These are phyloP conservation scores for Papilio protenor DNA, from an alignment of 2,888 invertebrate species.

Conservation along the genomic window DNA sequence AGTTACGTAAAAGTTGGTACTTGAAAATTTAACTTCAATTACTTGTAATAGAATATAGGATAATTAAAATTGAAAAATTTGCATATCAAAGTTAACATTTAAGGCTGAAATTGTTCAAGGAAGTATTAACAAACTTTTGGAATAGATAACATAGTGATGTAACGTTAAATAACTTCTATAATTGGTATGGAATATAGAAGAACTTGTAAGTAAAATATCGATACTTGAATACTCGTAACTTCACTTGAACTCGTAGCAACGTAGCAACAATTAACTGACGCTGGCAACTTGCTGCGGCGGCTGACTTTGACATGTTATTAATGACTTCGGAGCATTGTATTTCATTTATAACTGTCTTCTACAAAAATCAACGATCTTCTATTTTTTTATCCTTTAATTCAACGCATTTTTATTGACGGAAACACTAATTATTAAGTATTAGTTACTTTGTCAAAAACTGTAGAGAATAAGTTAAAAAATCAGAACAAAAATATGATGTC, in stretches of 20 bases:
- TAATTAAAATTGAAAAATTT: background rate
- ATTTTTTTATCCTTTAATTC: background rate
- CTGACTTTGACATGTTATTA: conserved; percentile 22
- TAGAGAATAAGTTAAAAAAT: no score
- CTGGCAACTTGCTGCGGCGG: background rate
- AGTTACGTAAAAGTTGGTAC: background rate
- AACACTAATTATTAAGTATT: background rate
- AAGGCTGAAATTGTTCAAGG: background rate
- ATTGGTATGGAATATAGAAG: background rate
- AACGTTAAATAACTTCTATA: background rate
- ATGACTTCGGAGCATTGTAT: conserved; percentile 7
- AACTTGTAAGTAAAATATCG: background rate
- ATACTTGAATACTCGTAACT: background rate
- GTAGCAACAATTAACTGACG: conserved; percentile 18
- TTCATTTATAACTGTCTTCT: conserved; percentile 23
- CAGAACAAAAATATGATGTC: no score
- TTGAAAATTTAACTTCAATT: background rate
- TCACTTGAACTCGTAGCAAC: background rate
- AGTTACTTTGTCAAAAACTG: background rate
- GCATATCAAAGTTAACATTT: background rate
- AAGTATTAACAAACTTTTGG: background rate
- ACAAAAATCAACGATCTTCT: background rate
- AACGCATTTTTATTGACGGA: background rate
- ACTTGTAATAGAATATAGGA: background rate
- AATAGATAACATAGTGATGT: background rate